phyloP scores from a whole-genome alignment of 2,888 invertebrate genomes.

The Aethes cnicana region DNA sequence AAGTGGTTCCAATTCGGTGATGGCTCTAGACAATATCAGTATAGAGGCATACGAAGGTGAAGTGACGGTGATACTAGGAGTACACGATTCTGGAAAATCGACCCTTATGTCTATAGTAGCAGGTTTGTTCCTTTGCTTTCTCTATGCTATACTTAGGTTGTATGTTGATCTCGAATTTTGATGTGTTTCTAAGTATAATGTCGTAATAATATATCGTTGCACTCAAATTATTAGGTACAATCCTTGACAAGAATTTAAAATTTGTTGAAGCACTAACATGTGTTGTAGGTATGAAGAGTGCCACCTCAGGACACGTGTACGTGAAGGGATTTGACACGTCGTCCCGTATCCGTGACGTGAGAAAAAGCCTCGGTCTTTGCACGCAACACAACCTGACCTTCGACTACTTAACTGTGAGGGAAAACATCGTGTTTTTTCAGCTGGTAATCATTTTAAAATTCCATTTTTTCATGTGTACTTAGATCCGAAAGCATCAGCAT shows the following conservation, averaged over 20 bases:
- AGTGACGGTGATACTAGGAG: not conserved
- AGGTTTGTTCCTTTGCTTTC: not conserved
- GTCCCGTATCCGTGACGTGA: conserved; percentile 84
- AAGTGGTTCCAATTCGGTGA: not conserved
- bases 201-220: no score
- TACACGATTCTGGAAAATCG: conserved; percentile 1
- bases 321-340: conserved; percentile 86
- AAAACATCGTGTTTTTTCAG: conserved; percentile 90
- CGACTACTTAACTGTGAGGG: conserved; percentile 87
- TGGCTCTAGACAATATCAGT: not conserved
- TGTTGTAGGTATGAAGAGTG: conserved; percentile 85
- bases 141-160: conserved; percentile 26
- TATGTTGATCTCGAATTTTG: no score
- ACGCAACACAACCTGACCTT: conserved; percentile 92
- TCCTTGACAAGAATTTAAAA: no score
- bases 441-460: conserved; percentile 72
- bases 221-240: no score
- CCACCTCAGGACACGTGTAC: conserved; percentile 84
- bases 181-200: no score
- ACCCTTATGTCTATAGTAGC: not conserved
- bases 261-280: no score
- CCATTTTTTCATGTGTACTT: not conserved
- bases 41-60: conserved; percentile 1
- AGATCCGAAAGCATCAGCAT: no score
- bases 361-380: conserved; percentile 89